Percentiles rank a stretch among this genome's conserved stretches.
phyloP scores from a whole-genome alignment of 2,113 vertebrate species.

The Amblyopsis rosae region DNA sequence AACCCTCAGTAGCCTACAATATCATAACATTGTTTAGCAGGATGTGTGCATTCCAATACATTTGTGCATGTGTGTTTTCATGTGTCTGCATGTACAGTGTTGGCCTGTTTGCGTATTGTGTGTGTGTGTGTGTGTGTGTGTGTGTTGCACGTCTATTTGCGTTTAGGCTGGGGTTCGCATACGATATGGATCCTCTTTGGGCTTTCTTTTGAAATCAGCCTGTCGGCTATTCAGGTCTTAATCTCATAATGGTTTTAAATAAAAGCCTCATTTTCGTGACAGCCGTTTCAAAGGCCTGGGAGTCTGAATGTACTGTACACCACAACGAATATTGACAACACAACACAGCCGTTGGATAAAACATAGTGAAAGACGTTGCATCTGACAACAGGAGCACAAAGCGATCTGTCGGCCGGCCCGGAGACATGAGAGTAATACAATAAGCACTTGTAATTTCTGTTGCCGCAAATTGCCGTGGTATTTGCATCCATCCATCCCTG shows the following conservation, averaged over 20 bases:
- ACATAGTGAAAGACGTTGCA: background rate
- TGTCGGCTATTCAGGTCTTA: constrained; percentile 31
- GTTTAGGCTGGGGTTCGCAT: constrained; percentile 5
- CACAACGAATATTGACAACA: constrained; percentile 30
- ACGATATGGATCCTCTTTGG: constrained; percentile 18
- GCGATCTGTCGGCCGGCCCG: background rate
- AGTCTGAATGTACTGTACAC: constrained; percentile 41
- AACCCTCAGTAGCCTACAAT: background rate
- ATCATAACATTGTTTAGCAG: background rate
- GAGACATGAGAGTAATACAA: no score
- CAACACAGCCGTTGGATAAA: constrained; percentile 23
- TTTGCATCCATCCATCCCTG: no score
- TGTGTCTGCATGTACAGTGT: constrained; percentile 9
- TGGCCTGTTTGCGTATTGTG: background rate
- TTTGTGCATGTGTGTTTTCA: constrained; percentile 11
- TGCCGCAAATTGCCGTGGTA: no score
- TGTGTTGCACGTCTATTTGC: background rate
- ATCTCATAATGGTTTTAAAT: constrained; percentile 56
- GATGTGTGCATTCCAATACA: constrained; percentile 11
- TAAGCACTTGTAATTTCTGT: background rate
- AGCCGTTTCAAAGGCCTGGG: constrained; percentile 47
- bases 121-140: constrained; percentile 4
- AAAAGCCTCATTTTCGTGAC: constrained; percentile 48
- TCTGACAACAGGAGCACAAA: constrained; percentile 1
- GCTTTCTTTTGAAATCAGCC: constrained; percentile 45